A percentile compares a stretch with the other conserved stretches of the same genome.
phyloP scores from a whole-genome alignment of 1,140 invertebrate species.

The Zaprionus davidi region DNA sequence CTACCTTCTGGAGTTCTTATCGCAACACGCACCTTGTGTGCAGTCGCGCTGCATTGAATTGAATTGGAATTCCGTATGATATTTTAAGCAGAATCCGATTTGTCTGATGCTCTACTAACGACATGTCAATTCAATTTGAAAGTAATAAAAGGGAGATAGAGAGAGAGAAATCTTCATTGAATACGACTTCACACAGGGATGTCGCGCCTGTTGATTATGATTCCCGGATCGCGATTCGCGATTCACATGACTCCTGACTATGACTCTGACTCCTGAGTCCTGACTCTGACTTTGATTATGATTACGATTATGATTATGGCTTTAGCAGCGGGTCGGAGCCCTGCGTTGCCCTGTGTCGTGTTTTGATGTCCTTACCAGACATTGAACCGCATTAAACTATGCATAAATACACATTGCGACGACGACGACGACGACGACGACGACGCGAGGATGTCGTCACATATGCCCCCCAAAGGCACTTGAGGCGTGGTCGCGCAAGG shows the following conservation, averaged over 20 bases:
- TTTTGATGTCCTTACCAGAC: slow-evolving; percentile 81
- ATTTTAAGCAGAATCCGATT: slow-evolving; percentile 74
- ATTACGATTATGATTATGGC: slow-evolving; percentile 75
- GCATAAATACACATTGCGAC: slow-evolving; percentile 76
- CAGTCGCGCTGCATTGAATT: slow-evolving; percentile 28
- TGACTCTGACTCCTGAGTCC: slow-evolving; percentile 27
- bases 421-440: slow-evolving; percentile 37
- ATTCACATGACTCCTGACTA: neutral
- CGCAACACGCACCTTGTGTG: slow-evolving; percentile 40
- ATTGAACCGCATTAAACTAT: slow-evolving; percentile 82
- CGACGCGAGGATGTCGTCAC: slow-evolving; percentile 38
- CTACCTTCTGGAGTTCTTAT: slow-evolving; percentile 43
- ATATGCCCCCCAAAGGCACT: slow-evolving; percentile 68
- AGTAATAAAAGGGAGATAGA: slow-evolving; percentile 62
- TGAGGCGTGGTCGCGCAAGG: slow-evolving; percentile 20
- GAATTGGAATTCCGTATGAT: slow-evolving; percentile 72
- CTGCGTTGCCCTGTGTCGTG: slow-evolving; percentile 58
- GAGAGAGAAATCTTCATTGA: slow-evolving; percentile 54
- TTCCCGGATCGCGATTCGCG: slow-evolving; percentile 33
- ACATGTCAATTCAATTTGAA: slow-evolving; percentile 78
- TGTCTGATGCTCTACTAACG: slow-evolving; percentile 65
- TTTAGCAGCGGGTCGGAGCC: slow-evolving; percentile 40
- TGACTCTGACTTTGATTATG: slow-evolving; percentile 46
- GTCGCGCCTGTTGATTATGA: slow-evolving; percentile 66
- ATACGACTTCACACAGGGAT: neutral